These are phyloP conservation scores for Crocidura indochinensis DNA, from an alignment of 2,797 vertebrate genomes.

Conservation along the genomic window DNA sequence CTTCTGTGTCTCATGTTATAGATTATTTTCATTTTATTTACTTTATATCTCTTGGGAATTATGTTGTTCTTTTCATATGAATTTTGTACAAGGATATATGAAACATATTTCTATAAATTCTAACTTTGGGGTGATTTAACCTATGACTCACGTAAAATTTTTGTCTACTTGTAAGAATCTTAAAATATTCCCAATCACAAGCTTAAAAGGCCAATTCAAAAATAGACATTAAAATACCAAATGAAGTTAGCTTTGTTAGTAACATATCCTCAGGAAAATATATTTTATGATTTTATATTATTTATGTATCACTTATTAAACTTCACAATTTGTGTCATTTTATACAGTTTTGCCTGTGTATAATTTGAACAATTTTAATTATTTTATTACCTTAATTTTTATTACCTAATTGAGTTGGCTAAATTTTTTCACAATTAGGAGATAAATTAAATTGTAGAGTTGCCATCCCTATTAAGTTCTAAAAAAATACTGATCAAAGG, in stretches of 20 bases:
- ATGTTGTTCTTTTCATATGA: slow-evolving; percentile 38
- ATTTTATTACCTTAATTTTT: too few species aligned
- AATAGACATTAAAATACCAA: slow-evolving; percentile 56
- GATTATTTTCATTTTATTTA: neutral
- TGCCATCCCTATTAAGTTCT: too few species aligned
- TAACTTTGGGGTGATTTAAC: slow-evolving; percentile 59
- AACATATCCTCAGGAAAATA: neutral
- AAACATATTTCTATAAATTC: slow-evolving; percentile 48
- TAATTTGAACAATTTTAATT: too few species aligned
- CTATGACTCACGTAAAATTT: slow-evolving; percentile 50
- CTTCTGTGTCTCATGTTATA: neutral
- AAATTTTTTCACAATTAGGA: too few species aligned
- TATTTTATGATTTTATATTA: slow-evolving; percentile 34
- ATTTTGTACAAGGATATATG: slow-evolving; percentile 22
- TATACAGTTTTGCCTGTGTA: too few species aligned
- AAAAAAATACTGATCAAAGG: too few species aligned
- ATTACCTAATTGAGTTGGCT: too few species aligned
- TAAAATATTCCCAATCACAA: slow-evolving; percentile 64
- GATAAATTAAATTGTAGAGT: too few species aligned
- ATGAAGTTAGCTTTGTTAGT: slow-evolving; percentile 53
- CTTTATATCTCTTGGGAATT: neutral
- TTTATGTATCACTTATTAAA: too few species aligned
- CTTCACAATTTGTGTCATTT: too few species aligned
- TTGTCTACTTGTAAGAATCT: slow-evolving; percentile 45
- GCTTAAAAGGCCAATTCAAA: slow-evolving; percentile 54